These are phyloP conservation scores for Zaprionus ghesquierei DNA, from an alignment of 1,140 invertebrate species.

Conservation along the genomic window DNA sequence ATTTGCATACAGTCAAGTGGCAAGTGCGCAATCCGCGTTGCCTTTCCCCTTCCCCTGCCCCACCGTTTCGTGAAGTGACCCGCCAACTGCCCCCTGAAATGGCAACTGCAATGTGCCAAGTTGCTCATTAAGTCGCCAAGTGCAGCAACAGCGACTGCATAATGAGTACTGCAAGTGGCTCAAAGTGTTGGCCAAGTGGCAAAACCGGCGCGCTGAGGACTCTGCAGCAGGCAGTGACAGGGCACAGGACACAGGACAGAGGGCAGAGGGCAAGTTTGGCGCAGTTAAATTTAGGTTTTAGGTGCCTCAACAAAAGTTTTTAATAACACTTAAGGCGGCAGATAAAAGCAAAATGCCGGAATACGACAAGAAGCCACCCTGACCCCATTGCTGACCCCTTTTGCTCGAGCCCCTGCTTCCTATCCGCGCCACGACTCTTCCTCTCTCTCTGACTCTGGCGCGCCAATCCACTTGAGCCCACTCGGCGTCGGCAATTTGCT, in stretches of 20 bases:
- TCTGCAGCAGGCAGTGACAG: no score
- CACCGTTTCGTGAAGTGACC: not conserved
- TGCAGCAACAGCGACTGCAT: not conserved
- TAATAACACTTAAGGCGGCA: slow-evolving; percentile 67
- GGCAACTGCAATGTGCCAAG: slow-evolving; percentile 11
- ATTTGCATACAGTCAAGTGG: slow-evolving; percentile 35
- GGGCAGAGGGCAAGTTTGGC: slow-evolving; percentile 5
- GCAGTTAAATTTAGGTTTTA: slow-evolving; percentile 65
- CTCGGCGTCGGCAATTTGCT: slow-evolving; percentile 47
- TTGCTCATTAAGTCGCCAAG: slow-evolving; percentile 30
- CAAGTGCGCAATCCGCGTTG: not conserved
- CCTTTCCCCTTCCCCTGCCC: not conserved
- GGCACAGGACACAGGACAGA: not conserved
- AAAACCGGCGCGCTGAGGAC: slow-evolving; percentile 17
- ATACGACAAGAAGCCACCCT: not conserved
- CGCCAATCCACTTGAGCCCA: not conserved
- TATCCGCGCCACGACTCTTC: not conserved
- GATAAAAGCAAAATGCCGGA: slow-evolving; percentile 48
- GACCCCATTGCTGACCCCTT: not conserved
- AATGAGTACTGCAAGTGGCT: slow-evolving; percentile 15
- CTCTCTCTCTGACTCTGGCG: no score
- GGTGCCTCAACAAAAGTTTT: slow-evolving; percentile 64
- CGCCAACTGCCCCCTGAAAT: not conserved
- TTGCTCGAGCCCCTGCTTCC: no score
- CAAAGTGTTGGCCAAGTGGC: slow-evolving; percentile 38